Evolutionary conservation across 2,797 vertebrate species (phyloP), one percentile per base, ranked within the genome.

Genomic region (Neosalanx taihuensis): DNA sequence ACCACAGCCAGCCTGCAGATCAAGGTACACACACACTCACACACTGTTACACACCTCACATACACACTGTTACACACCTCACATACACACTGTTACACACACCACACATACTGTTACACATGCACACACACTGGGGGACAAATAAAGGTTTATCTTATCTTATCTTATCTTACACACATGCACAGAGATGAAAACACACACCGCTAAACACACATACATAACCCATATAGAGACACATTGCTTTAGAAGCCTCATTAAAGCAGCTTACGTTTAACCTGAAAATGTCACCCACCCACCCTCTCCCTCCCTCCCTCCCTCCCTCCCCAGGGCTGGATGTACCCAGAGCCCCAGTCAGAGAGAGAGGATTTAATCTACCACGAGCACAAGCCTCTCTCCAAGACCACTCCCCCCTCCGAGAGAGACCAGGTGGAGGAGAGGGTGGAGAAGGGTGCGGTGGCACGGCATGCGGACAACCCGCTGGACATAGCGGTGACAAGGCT

Each of bases 401-500:
- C 49, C 3, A 18, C 49, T 15, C 17, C 49, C 6, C 3, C 49
- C 13, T 53, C 49, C 3, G 94, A 94, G 87, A 93, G 92, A 80
- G 94, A 94, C 79, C 83, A 89, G 89, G 92, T 92, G 49, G 96
- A 95, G 85, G 95, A 94, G 88, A 86, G 91, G 46, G 84, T 83
- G 77, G 90, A 85, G 90, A 91, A 94, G 85, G 93, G 93, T 76
- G 92, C 93, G 91, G 92, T 97, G 92, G 92, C 93, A 81, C 95
- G 97, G 90, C 95, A 93, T 92, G 94, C 85, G 90, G 95, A 96
- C 95, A 99, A 99, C 95, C 98, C 98, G 85, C 93, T 99, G 97
- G 98, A 99, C 96, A 98, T 99, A 94, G 97, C 98, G 91, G 96
- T 99, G 94, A 97, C 95, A 89, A 97, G 98, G 88, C 96, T 99